Percentiles rank a stretch among this genome's conserved stretches.
Evolutionary conservation across 2,888 invertebrate species (phyloP).

Genomic region (Physocephala rufipes): DNA sequence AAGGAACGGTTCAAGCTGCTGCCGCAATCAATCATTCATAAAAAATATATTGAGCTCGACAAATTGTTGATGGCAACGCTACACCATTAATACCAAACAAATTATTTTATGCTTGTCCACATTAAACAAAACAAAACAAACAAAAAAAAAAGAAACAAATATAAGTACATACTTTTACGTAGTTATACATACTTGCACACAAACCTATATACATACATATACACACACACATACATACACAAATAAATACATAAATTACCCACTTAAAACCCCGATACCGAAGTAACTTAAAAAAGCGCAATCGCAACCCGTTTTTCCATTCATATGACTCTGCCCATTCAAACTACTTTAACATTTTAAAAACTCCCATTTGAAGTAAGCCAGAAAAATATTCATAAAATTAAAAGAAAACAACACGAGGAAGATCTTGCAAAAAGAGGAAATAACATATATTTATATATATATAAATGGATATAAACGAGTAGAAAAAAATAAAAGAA

Average conservation of each 20-base stretch:
- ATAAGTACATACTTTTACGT: conserved; percentile 35
- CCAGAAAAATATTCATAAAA: conserved; percentile 11
- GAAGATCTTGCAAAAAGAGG: background rate
- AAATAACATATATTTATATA: too few relatives aligned
- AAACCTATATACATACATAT: conserved; percentile 48
- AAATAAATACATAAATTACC: conserved; percentile 41
- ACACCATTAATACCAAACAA: conserved; percentile 30
- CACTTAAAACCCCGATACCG: background rate
- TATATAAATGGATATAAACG: too few relatives aligned
- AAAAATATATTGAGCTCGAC: conserved; percentile 31
- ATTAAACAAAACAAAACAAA: conserved; percentile 29
- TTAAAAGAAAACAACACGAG: background rate
- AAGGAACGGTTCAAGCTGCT: conserved; percentile 38
- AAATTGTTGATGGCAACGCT: conserved; percentile 16
- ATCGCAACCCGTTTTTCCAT: background rate
- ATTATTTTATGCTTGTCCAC: conserved; percentile 36
- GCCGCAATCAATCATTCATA: conserved; percentile 31
- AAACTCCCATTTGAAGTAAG: background rate
- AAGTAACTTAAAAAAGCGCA: background rate
- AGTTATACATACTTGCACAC: conserved; percentile 43
- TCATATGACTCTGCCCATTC: background rate
- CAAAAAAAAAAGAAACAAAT: conserved; percentile 15
- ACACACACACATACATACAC: too few relatives aligned
- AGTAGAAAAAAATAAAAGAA: too few relatives aligned
- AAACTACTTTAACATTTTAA: conserved; percentile 4